Evolutionary conservation across 2,113 vertebrate genomes (phyloP).

Genomic region (Phalacrocorax aristotelis): DNA sequence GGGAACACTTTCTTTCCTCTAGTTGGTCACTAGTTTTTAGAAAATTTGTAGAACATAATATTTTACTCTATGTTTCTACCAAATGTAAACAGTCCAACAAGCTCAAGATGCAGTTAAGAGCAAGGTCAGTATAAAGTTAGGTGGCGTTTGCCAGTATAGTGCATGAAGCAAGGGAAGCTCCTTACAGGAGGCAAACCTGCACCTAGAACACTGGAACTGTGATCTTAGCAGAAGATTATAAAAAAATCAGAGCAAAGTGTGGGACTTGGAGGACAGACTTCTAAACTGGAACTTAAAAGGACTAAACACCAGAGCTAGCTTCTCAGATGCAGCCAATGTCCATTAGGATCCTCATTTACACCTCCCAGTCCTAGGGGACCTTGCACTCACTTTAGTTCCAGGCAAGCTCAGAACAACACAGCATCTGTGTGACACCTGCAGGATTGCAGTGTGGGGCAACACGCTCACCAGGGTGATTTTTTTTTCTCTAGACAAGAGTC

Average conservation of each 20-base stretch:
- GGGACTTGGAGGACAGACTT: neutral
- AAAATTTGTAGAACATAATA: neutral
- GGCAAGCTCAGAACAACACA: neutral
- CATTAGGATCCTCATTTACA: neutral
- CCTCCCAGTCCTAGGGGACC: neutral
- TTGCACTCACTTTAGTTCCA: neutral
- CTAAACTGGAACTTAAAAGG: neutral
- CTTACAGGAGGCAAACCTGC: neutral
- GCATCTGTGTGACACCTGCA: neutral
- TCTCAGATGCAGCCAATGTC: neutral
- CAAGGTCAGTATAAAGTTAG: neutral
- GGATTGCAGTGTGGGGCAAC: neutral
- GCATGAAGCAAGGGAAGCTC: neutral
- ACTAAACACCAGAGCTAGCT: neutral
- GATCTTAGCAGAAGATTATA: neutral
- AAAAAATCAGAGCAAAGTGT: neutral
- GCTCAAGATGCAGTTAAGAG: neutral
- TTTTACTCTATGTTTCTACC: neutral
- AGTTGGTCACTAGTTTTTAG: neutral
- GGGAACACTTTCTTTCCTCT: neutral
- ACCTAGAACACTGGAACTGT: neutral
- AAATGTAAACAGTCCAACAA: neutral
- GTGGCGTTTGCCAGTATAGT: too few species aligned
- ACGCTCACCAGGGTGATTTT: neutral
- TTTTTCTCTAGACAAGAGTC: neutral